Percentiles rank a stretch among this genome's conserved stretches.
These are phyloP conservation scores for Atherinomorus stipes DNA, from an alignment of 2,113 vertebrate species.

Conservation along the genomic window DNA sequence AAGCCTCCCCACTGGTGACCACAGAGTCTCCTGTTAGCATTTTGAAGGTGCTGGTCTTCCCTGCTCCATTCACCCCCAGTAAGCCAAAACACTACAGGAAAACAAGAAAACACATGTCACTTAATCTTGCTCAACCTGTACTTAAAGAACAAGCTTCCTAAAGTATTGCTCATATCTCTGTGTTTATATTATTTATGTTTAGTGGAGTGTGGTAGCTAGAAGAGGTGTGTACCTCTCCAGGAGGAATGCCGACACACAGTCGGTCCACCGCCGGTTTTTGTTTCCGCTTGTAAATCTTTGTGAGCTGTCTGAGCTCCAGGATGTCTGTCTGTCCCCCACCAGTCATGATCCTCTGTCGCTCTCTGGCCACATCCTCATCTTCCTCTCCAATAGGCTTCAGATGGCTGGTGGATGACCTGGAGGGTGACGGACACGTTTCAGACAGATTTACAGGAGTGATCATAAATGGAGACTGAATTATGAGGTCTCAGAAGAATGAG, in stretches of 20 bases:
- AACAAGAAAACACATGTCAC: background rate
- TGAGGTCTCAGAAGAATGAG: background rate
- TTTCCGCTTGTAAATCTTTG: conserved; percentile 97
- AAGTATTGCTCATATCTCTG: too few relatives aligned
- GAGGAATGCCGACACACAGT: conserved; percentile 96
- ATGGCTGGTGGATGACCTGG: conserved; percentile 87
- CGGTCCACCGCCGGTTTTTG: conserved; percentile 97
- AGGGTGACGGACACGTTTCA: conserved; percentile 1
- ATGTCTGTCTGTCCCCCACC: conserved; percentile 94
- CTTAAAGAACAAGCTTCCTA: too few relatives aligned
- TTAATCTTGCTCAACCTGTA: background rate
- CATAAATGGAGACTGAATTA: background rate
- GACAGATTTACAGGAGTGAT: background rate
- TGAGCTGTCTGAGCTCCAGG: conserved; percentile 92
- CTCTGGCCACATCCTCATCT: conserved; percentile 95
- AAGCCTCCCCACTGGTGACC: conserved; percentile 94
- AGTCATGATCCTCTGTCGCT: conserved; percentile 93
- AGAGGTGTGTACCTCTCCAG: conserved; percentile 89
- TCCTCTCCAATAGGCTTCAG: conserved; percentile 93
- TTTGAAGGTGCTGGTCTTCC: conserved; percentile 98
- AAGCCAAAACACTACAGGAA: conserved; percentile 93
- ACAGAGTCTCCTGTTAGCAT: conserved; percentile 96
- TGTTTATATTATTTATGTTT: background rate
- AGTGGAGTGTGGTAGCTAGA: background rate
- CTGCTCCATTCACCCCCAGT: conserved; percentile 96